Evolutionary conservation across 2,888 invertebrate genomes (phyloP).

Genomic region (Cephus nigrinus): DNA sequence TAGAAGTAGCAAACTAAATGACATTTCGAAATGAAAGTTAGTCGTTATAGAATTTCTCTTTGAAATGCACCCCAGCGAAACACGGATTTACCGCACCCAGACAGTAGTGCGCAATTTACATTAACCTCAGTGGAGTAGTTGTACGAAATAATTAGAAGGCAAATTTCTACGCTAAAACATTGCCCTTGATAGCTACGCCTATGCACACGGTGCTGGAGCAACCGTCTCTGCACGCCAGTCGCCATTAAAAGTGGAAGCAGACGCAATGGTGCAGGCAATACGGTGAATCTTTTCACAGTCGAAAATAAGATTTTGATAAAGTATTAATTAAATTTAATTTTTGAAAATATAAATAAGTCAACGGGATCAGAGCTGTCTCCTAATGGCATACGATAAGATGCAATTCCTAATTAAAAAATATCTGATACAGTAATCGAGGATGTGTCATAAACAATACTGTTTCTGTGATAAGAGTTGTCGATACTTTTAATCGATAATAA

Average conservation of each 20-base stretch:
- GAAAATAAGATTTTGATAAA: neutral
- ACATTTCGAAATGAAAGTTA: neutral
- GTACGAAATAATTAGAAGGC: neutral
- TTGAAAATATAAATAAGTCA: neutral
- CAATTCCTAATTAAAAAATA: neutral
- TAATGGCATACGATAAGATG: too few relatives aligned
- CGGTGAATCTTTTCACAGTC: neutral
- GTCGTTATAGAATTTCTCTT: neutral
- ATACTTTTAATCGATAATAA: neutral
- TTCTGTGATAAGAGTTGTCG: neutral
- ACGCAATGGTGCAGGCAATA: neutral
- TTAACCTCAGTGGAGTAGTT: neutral
- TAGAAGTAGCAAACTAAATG: neutral
- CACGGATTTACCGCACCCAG: neutral
- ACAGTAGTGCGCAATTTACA: neutral
- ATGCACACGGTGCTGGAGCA: neutral
- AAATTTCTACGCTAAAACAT: neutral
- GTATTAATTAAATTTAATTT: neutral
- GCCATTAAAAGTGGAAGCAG: constrained; percentile 3
- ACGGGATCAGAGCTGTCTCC: too few relatives aligned
- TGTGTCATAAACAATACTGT: too few relatives aligned
- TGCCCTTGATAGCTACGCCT: neutral
- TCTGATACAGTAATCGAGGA: neutral
- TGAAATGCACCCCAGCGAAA: neutral
- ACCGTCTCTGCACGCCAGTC: neutral